Conservation (phyloP, 2,113 vertebrate genomes). For the Seriola aureovittata region DNA sequence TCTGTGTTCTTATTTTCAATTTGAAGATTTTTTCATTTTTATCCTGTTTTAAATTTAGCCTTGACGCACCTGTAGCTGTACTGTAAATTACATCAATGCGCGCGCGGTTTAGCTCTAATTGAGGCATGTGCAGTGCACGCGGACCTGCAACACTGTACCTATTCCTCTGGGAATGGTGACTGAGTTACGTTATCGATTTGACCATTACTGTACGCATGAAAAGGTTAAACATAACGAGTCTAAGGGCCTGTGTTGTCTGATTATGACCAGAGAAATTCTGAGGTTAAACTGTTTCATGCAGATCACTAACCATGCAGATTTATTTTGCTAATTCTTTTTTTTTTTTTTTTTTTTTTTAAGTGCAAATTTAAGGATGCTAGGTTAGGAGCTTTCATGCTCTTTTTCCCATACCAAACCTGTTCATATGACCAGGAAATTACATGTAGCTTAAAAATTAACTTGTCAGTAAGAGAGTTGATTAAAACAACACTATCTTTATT, state of each 20-base stretch:
- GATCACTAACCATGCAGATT: background rate
- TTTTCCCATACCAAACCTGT: background rate
- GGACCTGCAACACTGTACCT: slow-evolving; percentile 13
- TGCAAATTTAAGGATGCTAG: background rate
- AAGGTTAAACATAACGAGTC: slow-evolving; percentile 30
- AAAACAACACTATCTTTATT: background rate
- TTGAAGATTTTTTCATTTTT: background rate
- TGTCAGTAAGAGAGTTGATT: background rate
- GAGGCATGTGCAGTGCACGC: slow-evolving; percentile 37
- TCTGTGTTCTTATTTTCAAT: background rate
- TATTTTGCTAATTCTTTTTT: background rate
- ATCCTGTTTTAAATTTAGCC: background rate
- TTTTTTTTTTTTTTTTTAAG: background rate
- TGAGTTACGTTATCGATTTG: slow-evolving; percentile 34
- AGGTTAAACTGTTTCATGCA: background rate
- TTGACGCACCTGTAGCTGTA: slow-evolving; percentile 51
- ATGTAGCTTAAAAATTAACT: background rate
- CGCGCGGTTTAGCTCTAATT: slow-evolving; percentile 36
- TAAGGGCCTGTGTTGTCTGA: slow-evolving; percentile 19
- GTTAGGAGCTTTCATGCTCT: background rate
- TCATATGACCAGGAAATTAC: background rate
- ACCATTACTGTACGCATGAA: slow-evolving; percentile 27
- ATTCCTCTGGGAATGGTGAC: slow-evolving; percentile 31
- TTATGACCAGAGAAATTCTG: slow-evolving; percentile 6
- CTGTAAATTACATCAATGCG: slow-evolving; percentile 28